Conservation (phyloP, 2,797 vertebrate species). For the Rachycentron canadum region DNA sequence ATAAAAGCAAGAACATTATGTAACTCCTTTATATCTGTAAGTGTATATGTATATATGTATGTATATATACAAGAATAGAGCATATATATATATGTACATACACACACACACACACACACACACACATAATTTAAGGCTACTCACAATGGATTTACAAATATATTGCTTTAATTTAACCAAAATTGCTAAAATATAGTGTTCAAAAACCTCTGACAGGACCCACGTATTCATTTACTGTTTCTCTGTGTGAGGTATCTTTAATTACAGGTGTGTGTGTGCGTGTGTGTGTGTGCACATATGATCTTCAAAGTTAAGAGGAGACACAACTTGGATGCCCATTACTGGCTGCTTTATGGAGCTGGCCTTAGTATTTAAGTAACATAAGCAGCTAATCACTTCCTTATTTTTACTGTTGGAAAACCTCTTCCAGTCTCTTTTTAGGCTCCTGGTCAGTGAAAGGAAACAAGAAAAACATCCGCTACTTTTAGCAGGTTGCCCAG, state of each 20-base stretch:
- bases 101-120: no score
- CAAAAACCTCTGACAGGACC: constrained; percentile 51
- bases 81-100: no score
- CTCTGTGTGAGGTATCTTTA: constrained; percentile 74
- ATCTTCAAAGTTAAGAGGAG: constrained; percentile 70
- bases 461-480: constrained; percentile 68
- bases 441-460: constrained; percentile 51
- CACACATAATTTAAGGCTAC: constrained; percentile 37
- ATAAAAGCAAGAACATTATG: background rate
- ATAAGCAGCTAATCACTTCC: constrained; percentile 81
- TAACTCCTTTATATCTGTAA: background rate
- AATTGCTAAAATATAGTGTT: constrained; percentile 59
- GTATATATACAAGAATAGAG: no score
- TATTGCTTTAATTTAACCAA: constrained; percentile 36
- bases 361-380: constrained; percentile 64
- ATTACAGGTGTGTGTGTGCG: constrained; percentile 62
- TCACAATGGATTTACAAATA: constrained; percentile 45
- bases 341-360: constrained; percentile 71
- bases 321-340: constrained; percentile 58
- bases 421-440: constrained; percentile 63
- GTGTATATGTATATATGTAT: constrained; percentile 30
- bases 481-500: constrained; percentile 55
- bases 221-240: constrained; percentile 55
- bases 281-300: constrained; percentile 6
- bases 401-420: constrained; percentile 74